Base-by-base conservation (phyloP, 2,888 invertebrate species). In the Lymantria monacha region DNA sequence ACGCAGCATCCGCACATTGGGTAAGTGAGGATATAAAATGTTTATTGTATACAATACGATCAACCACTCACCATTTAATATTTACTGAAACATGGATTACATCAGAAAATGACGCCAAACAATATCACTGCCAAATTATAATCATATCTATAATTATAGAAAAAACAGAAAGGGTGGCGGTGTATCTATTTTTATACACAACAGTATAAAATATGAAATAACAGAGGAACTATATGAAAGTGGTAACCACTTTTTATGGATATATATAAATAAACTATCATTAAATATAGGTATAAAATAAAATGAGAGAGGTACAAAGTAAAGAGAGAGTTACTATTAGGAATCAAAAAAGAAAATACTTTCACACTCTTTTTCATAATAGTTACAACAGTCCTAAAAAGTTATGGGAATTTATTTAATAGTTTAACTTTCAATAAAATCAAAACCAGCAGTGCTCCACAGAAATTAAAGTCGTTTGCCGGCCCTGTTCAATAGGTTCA, bases 371-470 rank as follows among this genome's bases (percentile, higher is more conserved):
- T 42, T 63, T 68, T 53, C 14, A 47, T 3, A 50, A 58, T 3
- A 51, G 48, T 15, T 30, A 31, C 0, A 52, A 44, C 5, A 48
- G 63, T 9, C 61, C 63, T 0, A 56, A 56, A 30, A 66, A 59
- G 46, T 47, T 64, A 44, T 69, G 69, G 69, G 48, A 60, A 5
- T 13, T 63, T 7, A n/a, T n/a, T n/a, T n/a, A n/a, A n/a, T n/a
- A n/a, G n/a, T n/a, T n/a, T n/a, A n/a, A n/a, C n/a, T n/a, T n/a
- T n/a, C n/a, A n/a, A n/a, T n/a, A n/a, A n/a, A n/a, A n/a, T n/a
- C n/a, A n/a, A n/a, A n/a, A n/a, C n/a, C n/a, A n/a, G n/a, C n/a
- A n/a, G n/a, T n/a, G n/a, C n/a, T n/a, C n/a, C n/a, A n/a, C n/a
- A n/a, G 51, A 55, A 56, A 55, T 44, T 64, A 9, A n/a, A 43